Evolutionary conservation across 2,888 invertebrate genomes (phyloP).

Genomic region (Himalopsyche japonica): DNA sequence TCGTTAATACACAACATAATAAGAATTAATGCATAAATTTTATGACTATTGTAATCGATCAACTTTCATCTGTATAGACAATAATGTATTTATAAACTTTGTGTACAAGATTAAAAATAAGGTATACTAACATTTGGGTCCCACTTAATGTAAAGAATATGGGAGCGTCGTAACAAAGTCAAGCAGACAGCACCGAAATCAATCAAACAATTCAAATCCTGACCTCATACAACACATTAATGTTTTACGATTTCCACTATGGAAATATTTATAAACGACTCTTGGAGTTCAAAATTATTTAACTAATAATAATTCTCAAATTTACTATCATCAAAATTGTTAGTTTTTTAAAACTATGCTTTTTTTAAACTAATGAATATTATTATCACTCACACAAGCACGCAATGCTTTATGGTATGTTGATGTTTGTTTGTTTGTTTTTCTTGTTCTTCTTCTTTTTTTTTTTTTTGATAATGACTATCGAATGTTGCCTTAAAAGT

Average conservation of each 20-base stretch:
- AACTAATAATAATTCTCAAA: neutral
- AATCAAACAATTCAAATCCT: slow-evolving; percentile 2
- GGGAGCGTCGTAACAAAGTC: neutral
- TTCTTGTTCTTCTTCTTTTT: neutral
- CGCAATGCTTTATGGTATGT: neutral
- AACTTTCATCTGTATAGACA: slow-evolving; percentile 8
- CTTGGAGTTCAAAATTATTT: neutral
- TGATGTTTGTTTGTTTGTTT: neutral
- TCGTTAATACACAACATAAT: slow-evolving; percentile 37
- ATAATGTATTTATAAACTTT: neutral
- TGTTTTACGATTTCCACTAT: neutral
- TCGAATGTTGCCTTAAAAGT: neutral
- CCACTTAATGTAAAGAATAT: neutral
- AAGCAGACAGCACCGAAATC: neutral
- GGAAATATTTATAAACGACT: slow-evolving; percentile 11
- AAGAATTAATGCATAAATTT: slow-evolving; percentile 15
- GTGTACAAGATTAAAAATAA: slow-evolving; percentile 4
- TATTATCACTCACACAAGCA: slow-evolving; percentile 7
- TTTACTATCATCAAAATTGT: neutral
- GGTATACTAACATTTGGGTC: neutral
- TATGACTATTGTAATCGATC: neutral
- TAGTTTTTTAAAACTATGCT: neutral
- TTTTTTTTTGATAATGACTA: neutral
- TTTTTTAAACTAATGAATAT: slow-evolving; percentile 1
- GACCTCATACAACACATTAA: neutral